Evolutionary conservation across 2,888 invertebrate species (phyloP), one percentile per base, ranked within the genome.

Genomic region (Phyto melanocephala): DNA sequence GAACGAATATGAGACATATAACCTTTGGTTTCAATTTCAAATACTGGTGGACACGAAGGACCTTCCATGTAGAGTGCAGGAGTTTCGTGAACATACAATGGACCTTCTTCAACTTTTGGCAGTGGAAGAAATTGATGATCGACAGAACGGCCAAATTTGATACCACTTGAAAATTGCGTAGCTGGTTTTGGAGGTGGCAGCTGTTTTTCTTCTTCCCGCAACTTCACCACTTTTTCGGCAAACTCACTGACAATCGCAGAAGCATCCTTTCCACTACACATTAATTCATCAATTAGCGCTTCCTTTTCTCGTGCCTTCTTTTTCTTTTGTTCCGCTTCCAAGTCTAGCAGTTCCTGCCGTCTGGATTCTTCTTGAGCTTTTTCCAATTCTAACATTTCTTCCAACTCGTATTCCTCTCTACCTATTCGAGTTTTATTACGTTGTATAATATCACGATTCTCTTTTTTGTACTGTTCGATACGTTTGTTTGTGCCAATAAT

Each of bases 251-350:
- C 92, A 86, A 98, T 98, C 85, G 95, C 95, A 86, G 95, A 95
- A 0, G 98, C 98, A 90, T 98, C 95, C 10, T 95, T 95, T 85
- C 96, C 96, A 0, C 98, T 97, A 90, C 96, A 96, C 95, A 98
- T 98, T 42, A 99, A 92, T 89, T 99, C 98, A 91, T 99, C 98
- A 79, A 99, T 98, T 5, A 99, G 92, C 0, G 97, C 97, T 90
- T 98, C 97, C 86, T 97, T 97, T 85, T 96, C 95, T 42, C 95
- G 93, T 20, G 96, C 94, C 90, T 97, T 97, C 85, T 95, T 95
- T 88, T 94, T 95, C 87, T 96, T 96, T 0, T 94, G 94, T 90
- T 96, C 93, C 92, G 85, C 86, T 83, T 91, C 95, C 90, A 92
- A 86, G 2, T 94, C 93, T n/a, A 93, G 90, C 0, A 95, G 89